Conservation (phyloP, 2,888 invertebrate genomes). For the Ypsolopha scabrella region DNA sequence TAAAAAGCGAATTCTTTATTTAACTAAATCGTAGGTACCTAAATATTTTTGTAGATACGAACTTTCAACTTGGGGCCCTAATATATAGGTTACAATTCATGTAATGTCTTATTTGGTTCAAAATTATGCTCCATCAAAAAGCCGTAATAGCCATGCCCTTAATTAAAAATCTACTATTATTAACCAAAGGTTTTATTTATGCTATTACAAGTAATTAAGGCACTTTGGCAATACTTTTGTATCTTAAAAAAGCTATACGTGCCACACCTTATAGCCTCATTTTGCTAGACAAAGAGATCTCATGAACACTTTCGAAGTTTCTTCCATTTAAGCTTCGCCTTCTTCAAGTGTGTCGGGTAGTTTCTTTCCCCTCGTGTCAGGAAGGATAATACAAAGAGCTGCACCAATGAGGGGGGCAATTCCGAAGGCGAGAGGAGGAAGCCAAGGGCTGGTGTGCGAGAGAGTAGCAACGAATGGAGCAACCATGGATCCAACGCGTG, state of each 20-base stretch:
- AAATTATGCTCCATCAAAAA: no score
- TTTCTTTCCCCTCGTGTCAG: conserved; percentile 82
- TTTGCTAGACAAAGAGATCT: background rate
- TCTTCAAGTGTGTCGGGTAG: conserved; percentile 86
- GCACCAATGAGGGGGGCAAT: conserved; percentile 77
- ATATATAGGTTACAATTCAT: no score
- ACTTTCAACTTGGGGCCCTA: no score
- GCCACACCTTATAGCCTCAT: background rate
- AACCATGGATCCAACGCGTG: conserved; percentile 86
- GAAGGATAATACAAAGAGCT: conserved; percentile 74
- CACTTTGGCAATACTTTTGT: background rate
- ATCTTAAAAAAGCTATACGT: background rate
- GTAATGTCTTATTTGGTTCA: no score
- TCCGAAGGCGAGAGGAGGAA: conserved; percentile 82
- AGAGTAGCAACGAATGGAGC: conserved; percentile 87
- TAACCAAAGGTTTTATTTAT: no score
- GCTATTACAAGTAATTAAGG: background rate
- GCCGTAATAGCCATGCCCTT: no score
- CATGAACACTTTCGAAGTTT: background rate
- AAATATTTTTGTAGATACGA: no score
- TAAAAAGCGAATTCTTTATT: no score
- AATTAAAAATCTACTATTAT: no score
- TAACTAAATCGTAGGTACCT: no score
- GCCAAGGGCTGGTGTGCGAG: conserved; percentile 61
- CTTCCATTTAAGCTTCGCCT: conserved; percentile 64